These are phyloP conservation scores for Agapornis roseicollis DNA, from an alignment of 2,113 vertebrate species.

Conservation along the genomic window DNA sequence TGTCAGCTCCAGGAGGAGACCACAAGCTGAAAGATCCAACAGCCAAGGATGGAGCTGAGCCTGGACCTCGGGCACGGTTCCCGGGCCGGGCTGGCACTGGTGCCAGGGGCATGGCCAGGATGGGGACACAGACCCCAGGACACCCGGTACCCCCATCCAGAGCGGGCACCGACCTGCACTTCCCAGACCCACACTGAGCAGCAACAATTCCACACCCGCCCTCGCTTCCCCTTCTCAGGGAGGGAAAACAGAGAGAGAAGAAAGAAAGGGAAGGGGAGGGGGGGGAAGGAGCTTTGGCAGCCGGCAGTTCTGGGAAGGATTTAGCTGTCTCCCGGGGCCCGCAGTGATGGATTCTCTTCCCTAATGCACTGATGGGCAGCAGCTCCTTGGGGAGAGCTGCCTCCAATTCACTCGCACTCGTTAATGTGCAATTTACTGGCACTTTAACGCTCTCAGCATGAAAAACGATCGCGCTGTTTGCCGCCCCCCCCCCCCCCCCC, in stretches of 20 bases:
- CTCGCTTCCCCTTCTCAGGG: conserved; percentile 10
- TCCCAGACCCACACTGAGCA: neutral
- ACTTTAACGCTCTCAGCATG: conserved; percentile 75
- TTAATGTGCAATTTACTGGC: conserved; percentile 80
- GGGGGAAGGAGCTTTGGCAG: conserved; percentile 44
- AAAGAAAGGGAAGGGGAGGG: conserved; percentile 21
- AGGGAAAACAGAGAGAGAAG: neutral
- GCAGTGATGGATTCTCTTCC: conserved; percentile 71
- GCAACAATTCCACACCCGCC: conserved; percentile 7
- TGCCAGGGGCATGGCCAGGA: neutral
- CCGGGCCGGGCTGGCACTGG: neutral
- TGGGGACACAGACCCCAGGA: neutral
- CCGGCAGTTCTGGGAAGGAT: conserved; percentile 70
- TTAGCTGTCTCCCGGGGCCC: conserved; percentile 63
- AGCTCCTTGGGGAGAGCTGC: conserved; percentile 66
- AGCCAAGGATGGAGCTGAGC: neutral
- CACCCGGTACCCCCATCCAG: accelerated
- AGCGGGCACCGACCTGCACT: neutral
- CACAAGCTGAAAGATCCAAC: neutral
- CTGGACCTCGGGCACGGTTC: neutral
- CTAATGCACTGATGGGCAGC: conserved; percentile 68
- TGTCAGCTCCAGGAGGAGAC: neutral
- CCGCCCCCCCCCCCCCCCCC: conserved; percentile 19
- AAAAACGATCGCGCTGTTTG: conserved; percentile 68
- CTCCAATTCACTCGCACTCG: conserved; percentile 71